Evolutionary conservation across 2,113 vertebrate genomes (phyloP).

Genomic region (Rhadina sibilatrix): DNA sequence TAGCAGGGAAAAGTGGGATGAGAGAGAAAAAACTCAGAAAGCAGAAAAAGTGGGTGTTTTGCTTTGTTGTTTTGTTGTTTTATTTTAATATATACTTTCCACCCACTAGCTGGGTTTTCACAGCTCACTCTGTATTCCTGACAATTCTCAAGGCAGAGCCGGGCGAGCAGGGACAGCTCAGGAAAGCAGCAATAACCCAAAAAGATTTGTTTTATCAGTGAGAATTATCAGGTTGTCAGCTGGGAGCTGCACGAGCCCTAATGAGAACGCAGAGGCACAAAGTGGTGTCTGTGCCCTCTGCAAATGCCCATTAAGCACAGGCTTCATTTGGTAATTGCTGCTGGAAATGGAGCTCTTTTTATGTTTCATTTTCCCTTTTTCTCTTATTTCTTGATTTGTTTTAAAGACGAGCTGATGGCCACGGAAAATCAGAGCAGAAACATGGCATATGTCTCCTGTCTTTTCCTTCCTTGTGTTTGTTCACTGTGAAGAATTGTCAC

Average conservation of each 20-base stretch:
- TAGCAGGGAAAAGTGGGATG: neutral
- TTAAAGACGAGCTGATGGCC: neutral
- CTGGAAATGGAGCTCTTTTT: neutral
- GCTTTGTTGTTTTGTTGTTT: neutral
- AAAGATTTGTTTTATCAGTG: slow-evolving; percentile 22
- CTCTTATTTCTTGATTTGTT: neutral
- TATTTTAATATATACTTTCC: neutral
- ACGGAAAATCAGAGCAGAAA: neutral
- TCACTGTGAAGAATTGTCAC: slow-evolving; percentile 17
- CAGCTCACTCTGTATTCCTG: slow-evolving; percentile 32
- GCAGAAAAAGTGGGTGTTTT: neutral
- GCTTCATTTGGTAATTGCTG: neutral
- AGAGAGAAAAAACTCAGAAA: neutral
- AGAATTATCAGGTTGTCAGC: neutral
- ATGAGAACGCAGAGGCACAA: slow-evolving; percentile 29
- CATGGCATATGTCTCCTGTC: neutral
- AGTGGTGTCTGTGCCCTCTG: slow-evolving; percentile 26
- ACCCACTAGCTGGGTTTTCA: slow-evolving; percentile 7
- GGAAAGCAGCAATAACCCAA: neutral
- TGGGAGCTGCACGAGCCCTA: neutral
- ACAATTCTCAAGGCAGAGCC: neutral
- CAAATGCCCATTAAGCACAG: slow-evolving; percentile 10
- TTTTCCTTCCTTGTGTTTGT: neutral
- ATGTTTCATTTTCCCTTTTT: neutral
- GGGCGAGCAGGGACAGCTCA: neutral